A percentile compares a stretch with the other conserved stretches of the same genome.
Conservation (phyloP, 2,113 vertebrate species). For the Corythornis vintsioides region DNA sequence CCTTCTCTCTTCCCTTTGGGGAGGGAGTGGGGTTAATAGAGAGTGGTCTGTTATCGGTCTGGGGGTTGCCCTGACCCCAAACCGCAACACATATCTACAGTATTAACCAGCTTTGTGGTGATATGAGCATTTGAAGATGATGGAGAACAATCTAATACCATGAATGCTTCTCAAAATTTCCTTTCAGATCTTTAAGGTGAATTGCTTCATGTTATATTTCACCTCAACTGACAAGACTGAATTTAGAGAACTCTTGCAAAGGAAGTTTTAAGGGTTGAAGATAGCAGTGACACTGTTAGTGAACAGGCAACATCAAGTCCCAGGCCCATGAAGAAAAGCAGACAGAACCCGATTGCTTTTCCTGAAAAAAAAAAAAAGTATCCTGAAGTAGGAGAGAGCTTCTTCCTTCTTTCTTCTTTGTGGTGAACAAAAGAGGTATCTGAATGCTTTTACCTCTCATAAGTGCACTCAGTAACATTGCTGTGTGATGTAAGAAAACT, state of each 20-base stretch:
- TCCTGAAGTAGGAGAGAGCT: neutral
- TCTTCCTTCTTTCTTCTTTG: neutral
- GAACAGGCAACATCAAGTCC: neutral
- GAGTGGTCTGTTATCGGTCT: too few species aligned
- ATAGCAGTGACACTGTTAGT: rapidly evolving
- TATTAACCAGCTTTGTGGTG: neutral
- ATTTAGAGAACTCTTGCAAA: neutral
- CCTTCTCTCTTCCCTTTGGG: too few species aligned
- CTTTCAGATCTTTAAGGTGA: neutral
- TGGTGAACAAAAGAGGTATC: neutral
- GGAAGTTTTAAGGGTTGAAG: neutral
- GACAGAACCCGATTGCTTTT: neutral
- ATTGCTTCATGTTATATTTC: rapidly evolving
- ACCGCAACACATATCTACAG: neutral
- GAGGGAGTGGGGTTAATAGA: too few species aligned
- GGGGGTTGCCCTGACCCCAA: too few species aligned
- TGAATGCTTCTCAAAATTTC: neutral
- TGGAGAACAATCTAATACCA: rapidly evolving
- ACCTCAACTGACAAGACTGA: neutral
- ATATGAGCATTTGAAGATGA: neutral
- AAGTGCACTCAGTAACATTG: neutral
- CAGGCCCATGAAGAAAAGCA: neutral
- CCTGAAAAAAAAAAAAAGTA: neutral
- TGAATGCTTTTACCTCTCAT: neutral
- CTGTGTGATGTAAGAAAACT: neutral